Evolutionary conservation across 2,888 invertebrate species (phyloP).

Genomic region (Coelopa pilipes): DNA sequence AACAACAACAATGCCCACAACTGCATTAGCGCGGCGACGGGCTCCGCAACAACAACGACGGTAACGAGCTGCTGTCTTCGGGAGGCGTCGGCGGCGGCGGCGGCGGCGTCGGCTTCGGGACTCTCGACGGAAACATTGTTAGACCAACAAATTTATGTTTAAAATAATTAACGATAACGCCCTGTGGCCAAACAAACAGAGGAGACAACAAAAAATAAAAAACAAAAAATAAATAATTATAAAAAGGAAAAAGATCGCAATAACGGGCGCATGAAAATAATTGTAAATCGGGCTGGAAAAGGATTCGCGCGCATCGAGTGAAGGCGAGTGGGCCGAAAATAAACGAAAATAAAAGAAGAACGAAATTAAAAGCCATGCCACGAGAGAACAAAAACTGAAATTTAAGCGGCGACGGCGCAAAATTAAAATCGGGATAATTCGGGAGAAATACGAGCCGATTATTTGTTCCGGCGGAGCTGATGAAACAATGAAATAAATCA

Average conservation of each 20-base stretch:
- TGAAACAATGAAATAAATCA: constrained; percentile 2
- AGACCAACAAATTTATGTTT: constrained; percentile 58
- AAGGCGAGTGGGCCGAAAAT: not conserved
- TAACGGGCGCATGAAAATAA: not conserved
- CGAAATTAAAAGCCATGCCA: constrained; percentile 14
- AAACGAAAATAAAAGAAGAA: constrained; percentile 29
- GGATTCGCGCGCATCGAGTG: not conserved
- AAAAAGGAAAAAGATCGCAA: constrained; percentile 29
- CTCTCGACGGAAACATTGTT: constrained; percentile 55
- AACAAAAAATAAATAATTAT: not conserved
- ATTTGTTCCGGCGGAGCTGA: not conserved
- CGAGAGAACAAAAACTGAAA: constrained; percentile 40
- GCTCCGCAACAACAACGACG: not conserved
- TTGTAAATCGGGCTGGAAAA: not conserved
- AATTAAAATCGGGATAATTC: not conserved
- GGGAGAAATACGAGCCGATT: not conserved
- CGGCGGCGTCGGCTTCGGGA: not conserved
- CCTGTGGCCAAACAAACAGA: not conserved
- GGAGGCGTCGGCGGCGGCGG: not conserved
- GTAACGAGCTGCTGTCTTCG: not conserved
- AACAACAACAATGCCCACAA: not conserved
- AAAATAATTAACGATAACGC: constrained; percentile 37
- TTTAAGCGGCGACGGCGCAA: not conserved
- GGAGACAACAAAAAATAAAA: not conserved
- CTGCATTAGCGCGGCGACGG: not conserved